Conservation (phyloP, 2,888 invertebrate genomes). For the Sminthurinus aureus region DNA sequence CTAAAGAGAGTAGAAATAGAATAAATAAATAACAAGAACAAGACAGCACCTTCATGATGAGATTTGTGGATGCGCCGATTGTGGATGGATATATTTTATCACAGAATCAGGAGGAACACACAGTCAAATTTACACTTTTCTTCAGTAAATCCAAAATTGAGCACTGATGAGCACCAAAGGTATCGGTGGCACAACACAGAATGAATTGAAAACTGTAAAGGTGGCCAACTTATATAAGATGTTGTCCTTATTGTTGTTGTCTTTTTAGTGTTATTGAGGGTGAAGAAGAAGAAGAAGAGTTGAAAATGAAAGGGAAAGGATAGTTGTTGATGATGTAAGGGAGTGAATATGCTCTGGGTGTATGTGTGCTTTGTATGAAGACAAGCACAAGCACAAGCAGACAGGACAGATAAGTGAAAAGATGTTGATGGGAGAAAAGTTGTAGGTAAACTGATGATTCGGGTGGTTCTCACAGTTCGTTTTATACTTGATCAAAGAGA, state of each 20-base stretch:
- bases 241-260: no score
- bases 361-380: neutral
- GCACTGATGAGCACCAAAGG: no score
- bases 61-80: constrained; percentile 14
- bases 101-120: constrained; percentile 11
- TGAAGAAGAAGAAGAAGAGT: neutral
- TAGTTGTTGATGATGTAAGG: neutral
- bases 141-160: neutral
- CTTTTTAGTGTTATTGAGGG: neutral
- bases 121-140: neutral
- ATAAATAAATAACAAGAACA: constrained; percentile 1
- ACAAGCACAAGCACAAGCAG: neutral
- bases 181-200: no score
- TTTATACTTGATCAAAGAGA: constrained; percentile 52
- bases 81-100: neutral
- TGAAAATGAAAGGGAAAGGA: constrained; percentile 17
- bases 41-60: constrained; percentile 33
- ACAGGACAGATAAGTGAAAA: neutral
- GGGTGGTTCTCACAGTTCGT: constrained; percentile 48
- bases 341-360: constrained; percentile 8
- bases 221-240: no score
- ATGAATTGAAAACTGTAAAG: no score
- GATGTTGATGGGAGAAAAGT: constrained; percentile 43
- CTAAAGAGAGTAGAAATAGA: neutral
- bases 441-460: constrained; percentile 54